A percentile compares a stretch with the other conserved stretches of the same genome.
Conservation (phyloP, 2,113 vertebrate genomes). For the Gallinago undulata region DNA sequence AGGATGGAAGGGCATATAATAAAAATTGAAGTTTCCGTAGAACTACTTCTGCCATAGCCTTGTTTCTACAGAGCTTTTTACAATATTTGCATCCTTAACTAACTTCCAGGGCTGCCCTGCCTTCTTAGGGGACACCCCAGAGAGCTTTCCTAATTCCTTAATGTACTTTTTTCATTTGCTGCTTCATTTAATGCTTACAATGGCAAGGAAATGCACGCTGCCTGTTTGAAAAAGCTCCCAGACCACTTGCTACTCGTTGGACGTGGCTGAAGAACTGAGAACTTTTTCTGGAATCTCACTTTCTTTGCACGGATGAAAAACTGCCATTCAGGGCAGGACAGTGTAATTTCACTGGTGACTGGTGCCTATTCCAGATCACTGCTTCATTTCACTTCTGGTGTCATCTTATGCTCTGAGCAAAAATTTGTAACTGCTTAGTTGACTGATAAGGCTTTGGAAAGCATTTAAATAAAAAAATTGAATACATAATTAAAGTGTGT, state of each 20-base stretch:
- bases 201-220: background rate
- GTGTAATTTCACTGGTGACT: conserved; percentile 76
- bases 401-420: background rate
- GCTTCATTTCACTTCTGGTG: conserved; percentile 34
- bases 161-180: background rate
- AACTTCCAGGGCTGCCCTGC: background rate
- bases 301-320: conserved; percentile 59
- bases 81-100: background rate
- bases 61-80: background rate
- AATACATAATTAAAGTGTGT: background rate
- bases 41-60: background rate
- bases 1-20: background rate
- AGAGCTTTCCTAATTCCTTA: background rate
- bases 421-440: conserved; percentile 60
- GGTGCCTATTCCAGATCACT: conserved; percentile 69
- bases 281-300: conserved; percentile 58
- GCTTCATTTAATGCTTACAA: background rate
- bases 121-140: background rate
- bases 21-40: background rate
- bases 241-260: background rate
- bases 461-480: background rate
- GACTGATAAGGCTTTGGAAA: conserved; percentile 48
- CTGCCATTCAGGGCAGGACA: conserved; percentile 63
- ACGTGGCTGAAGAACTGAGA: conserved; percentile 67
- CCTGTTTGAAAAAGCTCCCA: background rate